phyloP scores from a whole-genome alignment of 35 echinoderm and acorn worm species.

The Stichopus chloronotus region DNA sequence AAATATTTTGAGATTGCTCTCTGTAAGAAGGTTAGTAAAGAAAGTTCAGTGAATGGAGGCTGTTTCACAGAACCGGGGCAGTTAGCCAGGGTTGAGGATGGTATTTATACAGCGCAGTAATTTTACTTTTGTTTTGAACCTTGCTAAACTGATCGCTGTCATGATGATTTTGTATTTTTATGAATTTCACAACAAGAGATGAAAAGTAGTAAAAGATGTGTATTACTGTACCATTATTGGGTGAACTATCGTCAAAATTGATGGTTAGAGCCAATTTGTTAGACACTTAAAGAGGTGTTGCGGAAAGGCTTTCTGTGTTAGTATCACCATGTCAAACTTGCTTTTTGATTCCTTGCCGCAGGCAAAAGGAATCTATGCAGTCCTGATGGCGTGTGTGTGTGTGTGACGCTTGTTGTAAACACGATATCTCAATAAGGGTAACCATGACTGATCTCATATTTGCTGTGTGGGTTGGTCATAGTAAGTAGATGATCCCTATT shows the following conservation, averaged over 20 bases:
- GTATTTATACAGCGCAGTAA: not conserved
- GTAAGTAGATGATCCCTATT: no score
- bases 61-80: conserved; percentile 1
- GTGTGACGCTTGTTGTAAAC: no score
- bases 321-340: not conserved
- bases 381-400: no score
- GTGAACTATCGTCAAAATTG: not conserved
- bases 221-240: not conserved
- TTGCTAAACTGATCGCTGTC: not conserved
- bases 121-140: conserved; percentile 2
- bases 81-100: not conserved
- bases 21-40: not conserved
- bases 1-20: conserved; percentile 12
- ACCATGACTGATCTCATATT: no score
- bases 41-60: not conserved
- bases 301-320: not conserved
- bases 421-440: no score
- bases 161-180: not conserved
- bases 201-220: not conserved
- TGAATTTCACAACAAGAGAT: not conserved
- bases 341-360: no score
- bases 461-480: no score
- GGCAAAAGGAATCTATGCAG: no score
- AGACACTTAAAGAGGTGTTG: conserved; percentile 21
- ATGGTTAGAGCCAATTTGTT: not conserved